Base-by-base conservation (phyloP, 2,888 invertebrate species). In the Phlogophora meticulosa region DNA sequence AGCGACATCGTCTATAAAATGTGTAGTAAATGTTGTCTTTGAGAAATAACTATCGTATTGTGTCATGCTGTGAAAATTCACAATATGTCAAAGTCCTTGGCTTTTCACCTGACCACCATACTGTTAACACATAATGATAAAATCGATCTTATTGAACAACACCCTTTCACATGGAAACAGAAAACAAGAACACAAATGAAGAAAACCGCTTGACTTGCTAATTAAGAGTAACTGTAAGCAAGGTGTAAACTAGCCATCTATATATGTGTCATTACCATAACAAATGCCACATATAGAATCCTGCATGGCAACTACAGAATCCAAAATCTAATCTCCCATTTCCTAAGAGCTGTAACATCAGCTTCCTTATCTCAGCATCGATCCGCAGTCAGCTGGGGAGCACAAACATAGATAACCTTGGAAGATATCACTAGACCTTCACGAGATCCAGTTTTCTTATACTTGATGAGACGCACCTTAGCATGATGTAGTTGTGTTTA, bases 381-480 rank as follows among this genome's bases (percentile, higher is more conserved):
- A 78, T 78, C 75, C 73, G 36, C 59, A 64, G 40, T 71, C 53
- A 72, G 58, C 57, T 78, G 78, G 24, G 4, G 38, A 55, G 28
- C 64, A 69, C 52, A 72, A 69, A 57, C 62, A 65, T 32, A 36
- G 45, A 66, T 65, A 60, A 76, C 80, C 82, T 82, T 82, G 70
- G 42, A 42, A 28, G 66, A 64, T 69, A 70, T 51, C 46, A 17
- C 10, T 17, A 68, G 79, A 69, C 76, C 76, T 80, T 80, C 57
- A 20, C 46, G 36, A 68, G 59, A 82, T 72, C 80, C 62, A 68
- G 79, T 78, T 64, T 55, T 66, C 60, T 38, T 32, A 32, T 38
- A 48, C 42, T 72, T 79, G 68, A 57, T 52, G 20, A 48, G 61
- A 60, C 79, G 43, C 69, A 57, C 75, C 64, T 72, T 51, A 46